A percentile compares a stretch with the other conserved stretches of the same genome.
Evolutionary conservation across 2,113 vertebrate genomes (phyloP).

Genomic region (Reinhardtius hippoglossoides): DNA sequence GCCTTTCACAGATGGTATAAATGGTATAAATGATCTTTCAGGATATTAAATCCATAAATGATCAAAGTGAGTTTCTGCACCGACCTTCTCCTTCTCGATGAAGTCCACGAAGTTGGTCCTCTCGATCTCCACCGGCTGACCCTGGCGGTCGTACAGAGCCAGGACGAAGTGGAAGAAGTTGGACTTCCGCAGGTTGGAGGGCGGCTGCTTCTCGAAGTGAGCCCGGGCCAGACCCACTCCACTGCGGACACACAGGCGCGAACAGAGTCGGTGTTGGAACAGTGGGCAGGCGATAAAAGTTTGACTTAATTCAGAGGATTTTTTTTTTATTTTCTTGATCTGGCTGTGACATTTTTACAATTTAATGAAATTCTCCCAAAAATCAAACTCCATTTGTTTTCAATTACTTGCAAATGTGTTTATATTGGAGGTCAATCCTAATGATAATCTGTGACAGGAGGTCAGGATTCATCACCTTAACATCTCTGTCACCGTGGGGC

Average conservation of each 20-base stretch:
- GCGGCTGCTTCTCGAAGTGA: conserved; percentile 99
- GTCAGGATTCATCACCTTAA: conserved; percentile 10
- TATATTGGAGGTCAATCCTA: not conserved
- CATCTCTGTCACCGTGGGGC: not conserved
- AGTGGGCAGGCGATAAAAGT: conserved; percentile 2
- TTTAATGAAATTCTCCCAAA: too few species aligned
- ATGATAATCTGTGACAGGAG: not conserved
- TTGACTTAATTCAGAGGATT: not conserved
- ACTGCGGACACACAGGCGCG: conserved; percentile 85
- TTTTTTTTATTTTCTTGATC: not conserved
- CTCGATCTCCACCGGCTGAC: conserved; percentile 98
- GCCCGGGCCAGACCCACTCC: conserved; percentile 98
- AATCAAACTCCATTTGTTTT: not conserved
- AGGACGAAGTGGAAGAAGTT: conserved; percentile 99
- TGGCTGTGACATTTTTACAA: not conserved
- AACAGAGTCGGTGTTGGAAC: conserved; percentile 51
- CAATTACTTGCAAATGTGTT: not conserved
- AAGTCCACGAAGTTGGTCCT: conserved; percentile 96
- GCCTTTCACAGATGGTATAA: conserved; percentile 25
- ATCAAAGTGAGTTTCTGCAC: conserved; percentile 28
- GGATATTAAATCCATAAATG: not conserved
- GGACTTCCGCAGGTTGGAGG: conserved; percentile 98
- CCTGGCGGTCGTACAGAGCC: conserved; percentile 97
- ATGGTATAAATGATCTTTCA: not conserved
- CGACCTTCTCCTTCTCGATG: conserved; percentile 98